These are phyloP conservation scores for Drosophila cracens DNA, from an alignment of 2,888 invertebrate genomes.

Conservation along the genomic window DNA sequence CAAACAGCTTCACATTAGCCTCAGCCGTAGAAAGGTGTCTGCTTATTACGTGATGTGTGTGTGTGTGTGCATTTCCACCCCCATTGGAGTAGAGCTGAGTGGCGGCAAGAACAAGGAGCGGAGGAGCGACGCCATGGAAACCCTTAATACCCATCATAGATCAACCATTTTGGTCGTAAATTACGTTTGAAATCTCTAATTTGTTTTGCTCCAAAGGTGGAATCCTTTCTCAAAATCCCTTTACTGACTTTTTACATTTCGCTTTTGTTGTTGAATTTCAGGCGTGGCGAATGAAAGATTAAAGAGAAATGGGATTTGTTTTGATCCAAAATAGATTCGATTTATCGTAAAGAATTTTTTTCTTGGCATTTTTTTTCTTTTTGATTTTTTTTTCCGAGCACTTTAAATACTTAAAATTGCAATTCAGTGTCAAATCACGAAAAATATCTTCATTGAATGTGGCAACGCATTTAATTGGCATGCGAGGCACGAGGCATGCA, in stretches of 20 bases:
- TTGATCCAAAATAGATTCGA: conserved; percentile 20
- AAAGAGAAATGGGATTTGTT: conserved; percentile 32
- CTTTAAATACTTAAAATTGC: conserved; percentile 12
- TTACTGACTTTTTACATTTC: conserved; percentile 45
- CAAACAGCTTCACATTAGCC: conserved; percentile 12
- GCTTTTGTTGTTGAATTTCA: conserved; percentile 42
- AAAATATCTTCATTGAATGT: conserved; percentile 36
- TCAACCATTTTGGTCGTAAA: conserved; percentile 82
- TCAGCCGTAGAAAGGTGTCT: conserved; percentile 18
- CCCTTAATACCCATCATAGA: conserved; percentile 80
- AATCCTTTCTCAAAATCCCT: conserved; percentile 74
- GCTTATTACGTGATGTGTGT: conserved; percentile 31
- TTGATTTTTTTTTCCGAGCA: not conserved
- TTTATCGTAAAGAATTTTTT: conserved; percentile 2
- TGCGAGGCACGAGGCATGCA: conserved; percentile 72
- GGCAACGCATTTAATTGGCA: conserved; percentile 53
- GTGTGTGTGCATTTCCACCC: conserved; percentile 39
- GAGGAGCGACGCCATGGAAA: conserved; percentile 60
- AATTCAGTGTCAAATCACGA: conserved; percentile 25
- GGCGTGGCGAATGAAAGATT: conserved; percentile 40
- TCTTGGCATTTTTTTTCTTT: not conserved
- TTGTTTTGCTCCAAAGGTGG: conserved; percentile 80
- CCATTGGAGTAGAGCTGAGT: conserved; percentile 8
- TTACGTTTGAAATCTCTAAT: conserved; percentile 83
- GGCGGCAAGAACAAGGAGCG: conserved; percentile 43